Base-by-base conservation (phyloP, 2,797 vertebrate species). In the Botia kubotai region DNA sequence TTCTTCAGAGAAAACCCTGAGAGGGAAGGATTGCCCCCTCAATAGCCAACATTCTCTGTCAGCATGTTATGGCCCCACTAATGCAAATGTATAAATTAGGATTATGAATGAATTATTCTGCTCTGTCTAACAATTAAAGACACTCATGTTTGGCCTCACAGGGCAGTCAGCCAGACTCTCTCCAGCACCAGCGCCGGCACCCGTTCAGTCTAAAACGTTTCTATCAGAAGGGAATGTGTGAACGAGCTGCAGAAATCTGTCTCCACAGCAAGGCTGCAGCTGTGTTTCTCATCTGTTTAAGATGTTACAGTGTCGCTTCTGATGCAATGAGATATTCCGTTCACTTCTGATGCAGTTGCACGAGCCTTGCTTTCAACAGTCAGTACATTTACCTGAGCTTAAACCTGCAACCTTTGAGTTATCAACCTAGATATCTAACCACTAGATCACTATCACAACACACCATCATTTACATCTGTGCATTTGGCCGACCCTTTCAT, bases 51-150 rank as follows among this genome's bases (percentile, higher is more conserved):
- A 33, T 33, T 33, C 33, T 33, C 33, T 33, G 33, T 33, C 33
- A 33, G 33, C 36, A 6, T 89, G 87, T 90, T 88, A 91, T 87
- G 80, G 85, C 79, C 33, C 83, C 52, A 84, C 88, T 91, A 89
- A 89, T 91, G 88, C 83, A 84, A 88, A 89, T 91, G 87, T 90
- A 89, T 92, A 90, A 91, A 92, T 92, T 91, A 88, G 89, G 88
- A 92, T 91, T 91, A 94, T 93, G 92, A 93, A 93, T 93, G 92
- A 95, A 96, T 97, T 96, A 94, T 94, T 95, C 92, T 93, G 93
- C 94, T 95, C 94, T 95, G 94, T 93, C 92, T 95, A 91, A 91
- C 95, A 96, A 97, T 96, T 95, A 94, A 96, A 94, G 92, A 91
- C 86, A 86, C 93, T 96, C 92, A 95, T 94, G 96, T 33, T 3